These are phyloP conservation scores for Bradypodion pumilum DNA, from an alignment of 2,797 vertebrate species.

Conservation along the genomic window DNA sequence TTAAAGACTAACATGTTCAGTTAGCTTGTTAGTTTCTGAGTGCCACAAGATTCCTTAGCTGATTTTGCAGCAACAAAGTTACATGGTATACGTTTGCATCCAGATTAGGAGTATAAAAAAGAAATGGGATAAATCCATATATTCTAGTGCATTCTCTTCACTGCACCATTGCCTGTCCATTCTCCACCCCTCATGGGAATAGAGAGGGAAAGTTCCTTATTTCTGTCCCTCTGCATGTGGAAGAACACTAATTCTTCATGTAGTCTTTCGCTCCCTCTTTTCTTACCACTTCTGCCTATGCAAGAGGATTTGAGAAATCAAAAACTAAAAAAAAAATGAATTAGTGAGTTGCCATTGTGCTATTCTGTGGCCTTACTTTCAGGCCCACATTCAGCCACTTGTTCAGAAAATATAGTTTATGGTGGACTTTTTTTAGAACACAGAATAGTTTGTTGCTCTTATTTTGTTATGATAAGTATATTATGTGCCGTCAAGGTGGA, in stretches of 20 bases:
- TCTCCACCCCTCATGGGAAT: not conserved
- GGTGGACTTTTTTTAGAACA: not conserved
- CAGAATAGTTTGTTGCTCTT: too few species aligned
- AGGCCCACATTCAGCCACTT: not conserved
- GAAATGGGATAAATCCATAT: not conserved
- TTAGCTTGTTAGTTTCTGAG: not conserved
- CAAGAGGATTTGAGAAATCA: not conserved
- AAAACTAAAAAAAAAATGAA: not conserved
- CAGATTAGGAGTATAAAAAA: not conserved
- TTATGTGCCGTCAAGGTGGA: too few species aligned
- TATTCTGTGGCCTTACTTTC: not conserved
- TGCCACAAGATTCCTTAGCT: too few species aligned
- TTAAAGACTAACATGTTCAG: too few species aligned
- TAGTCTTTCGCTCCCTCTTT: not conserved
- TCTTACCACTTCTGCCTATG: not conserved
- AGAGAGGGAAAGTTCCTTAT: not conserved
- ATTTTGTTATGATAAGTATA: not conserved
- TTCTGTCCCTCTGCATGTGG: not conserved
- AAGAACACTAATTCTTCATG: not conserved
- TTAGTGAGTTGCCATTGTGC: not conserved
- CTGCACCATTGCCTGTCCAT: not conserved
- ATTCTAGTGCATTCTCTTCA: not conserved
- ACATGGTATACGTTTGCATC: too few species aligned
- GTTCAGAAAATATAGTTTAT: not conserved
- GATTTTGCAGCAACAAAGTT: too few species aligned